A percentile compares a stretch with the other conserved stretches of the same genome.
Conservation (phyloP, 2,113 vertebrate species). For the Eulacestoma nigropectus region DNA sequence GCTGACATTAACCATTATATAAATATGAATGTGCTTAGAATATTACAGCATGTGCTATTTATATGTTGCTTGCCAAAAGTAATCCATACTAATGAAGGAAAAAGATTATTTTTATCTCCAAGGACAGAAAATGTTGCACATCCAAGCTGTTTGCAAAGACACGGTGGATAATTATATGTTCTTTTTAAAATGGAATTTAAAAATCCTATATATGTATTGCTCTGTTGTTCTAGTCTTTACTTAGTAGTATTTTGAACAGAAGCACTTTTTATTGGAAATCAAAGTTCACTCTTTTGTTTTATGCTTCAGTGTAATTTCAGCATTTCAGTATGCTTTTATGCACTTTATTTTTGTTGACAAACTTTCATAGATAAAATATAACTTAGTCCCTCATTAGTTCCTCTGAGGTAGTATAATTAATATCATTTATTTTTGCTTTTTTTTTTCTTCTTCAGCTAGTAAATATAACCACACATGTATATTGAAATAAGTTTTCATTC, state of each 20-base stretch:
- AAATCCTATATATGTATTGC: background rate
- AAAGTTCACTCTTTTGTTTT: constrained; percentile 2
- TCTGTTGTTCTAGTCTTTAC: background rate
- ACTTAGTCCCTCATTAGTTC: constrained; percentile 13
- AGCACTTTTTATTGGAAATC: background rate
- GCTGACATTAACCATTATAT: constrained; percentile 17
- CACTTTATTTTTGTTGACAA: constrained; percentile 46
- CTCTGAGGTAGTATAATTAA: background rate
- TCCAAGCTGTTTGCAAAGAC: background rate
- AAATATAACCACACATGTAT: background rate
- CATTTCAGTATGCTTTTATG: constrained; percentile 2
- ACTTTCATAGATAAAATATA: constrained; percentile 17
- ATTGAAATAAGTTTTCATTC: background rate
- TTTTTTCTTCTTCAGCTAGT: background rate
- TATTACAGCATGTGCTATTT: constrained; percentile 14
- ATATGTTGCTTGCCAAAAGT: constrained; percentile 3
- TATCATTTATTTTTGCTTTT: constrained; percentile 30
- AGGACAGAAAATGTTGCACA: background rate
- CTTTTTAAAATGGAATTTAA: background rate
- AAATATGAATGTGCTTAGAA: constrained; percentile 21
- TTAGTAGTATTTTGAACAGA: background rate
- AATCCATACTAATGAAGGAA: constrained; percentile 5
- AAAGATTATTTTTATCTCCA: constrained; percentile 9
- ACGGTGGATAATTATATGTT: background rate
- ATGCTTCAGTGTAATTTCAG: constrained; percentile 7